Base-by-base conservation (phyloP, 2,888 invertebrate genomes). In the Desoria tigrina region DNA sequence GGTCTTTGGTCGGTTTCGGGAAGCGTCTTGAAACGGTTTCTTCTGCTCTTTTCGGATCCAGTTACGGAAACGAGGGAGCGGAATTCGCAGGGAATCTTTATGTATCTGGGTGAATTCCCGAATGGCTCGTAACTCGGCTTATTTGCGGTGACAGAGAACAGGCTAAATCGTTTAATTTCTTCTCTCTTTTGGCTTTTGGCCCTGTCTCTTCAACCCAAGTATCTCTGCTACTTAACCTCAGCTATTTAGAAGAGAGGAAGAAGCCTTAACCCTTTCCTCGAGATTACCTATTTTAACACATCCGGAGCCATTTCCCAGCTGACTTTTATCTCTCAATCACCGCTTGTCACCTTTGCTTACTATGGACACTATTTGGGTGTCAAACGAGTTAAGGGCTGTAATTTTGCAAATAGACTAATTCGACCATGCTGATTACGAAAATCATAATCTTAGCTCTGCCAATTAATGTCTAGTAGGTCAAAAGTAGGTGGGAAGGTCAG, bases 151-250 rank as follows among this genome's bases (percentile, higher is more conserved):
- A 55, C 55, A 28, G 32, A 18, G 28, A 55, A 55, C 55, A 55
- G 2, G 55, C 28, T 28, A 55, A 55, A 55, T 55, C 28, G 55
- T 55, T 55, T 55, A 26, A 55, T 55, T 55, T 55, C 55, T 32
- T 18, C n/a, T 32, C 32, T 32, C 32, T 32, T 11, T 45, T 45
- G 21, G 45, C 45, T 21, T 45, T 45, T 45, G 21, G 45, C 45
- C 21, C 45, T 45, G 45, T 45, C n/a, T 45, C 45, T 45, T 16
- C 32, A 45, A 3, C 6, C 4, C 6, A n/a, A 11, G 6, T 18
- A 21, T 45, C 4, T 21, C n/a, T 9, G 4, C 16, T 45, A 45
- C 45, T 45, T 45, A 45, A 45, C 45, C 51, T 49, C 21, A n/a
- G 21, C 9, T n/a, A n/a, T n/a, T n/a, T n/a, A n/a, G n/a, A n/a